Evolutionary conservation across 2,888 invertebrate genomes (phyloP).

Genomic region (Saturnia pavonia): DNA sequence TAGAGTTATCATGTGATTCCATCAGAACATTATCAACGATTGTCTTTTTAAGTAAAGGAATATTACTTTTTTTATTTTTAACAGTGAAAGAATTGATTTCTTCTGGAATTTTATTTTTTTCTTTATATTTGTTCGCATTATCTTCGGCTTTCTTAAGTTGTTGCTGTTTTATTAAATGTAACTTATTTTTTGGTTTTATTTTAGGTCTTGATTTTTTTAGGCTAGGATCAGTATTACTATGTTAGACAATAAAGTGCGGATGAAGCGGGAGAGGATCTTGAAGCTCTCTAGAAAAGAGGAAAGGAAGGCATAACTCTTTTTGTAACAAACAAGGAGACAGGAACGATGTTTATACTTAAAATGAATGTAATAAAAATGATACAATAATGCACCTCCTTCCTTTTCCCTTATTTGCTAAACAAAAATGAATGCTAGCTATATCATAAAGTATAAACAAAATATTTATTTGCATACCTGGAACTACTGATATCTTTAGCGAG

Average conservation of each 20-base stretch:
- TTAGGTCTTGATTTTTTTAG: slow-evolving; percentile 44
- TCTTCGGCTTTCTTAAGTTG: slow-evolving; percentile 70
- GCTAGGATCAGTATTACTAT: slow-evolving; percentile 57
- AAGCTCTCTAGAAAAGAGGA: slow-evolving; percentile 68
- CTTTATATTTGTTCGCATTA: slow-evolving; percentile 63
- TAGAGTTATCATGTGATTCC: slow-evolving; percentile 26
- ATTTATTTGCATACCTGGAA: slow-evolving; percentile 55
- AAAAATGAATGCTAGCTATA: slow-evolving; percentile 22
- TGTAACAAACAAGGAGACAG: slow-evolving; percentile 78
- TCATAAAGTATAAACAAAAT: slow-evolving; percentile 1
- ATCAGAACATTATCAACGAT: slow-evolving; percentile 30
- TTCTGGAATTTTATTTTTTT: slow-evolving; percentile 41
- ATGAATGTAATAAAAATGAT: slow-evolving; percentile 28
- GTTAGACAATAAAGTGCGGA: slow-evolving; percentile 44
- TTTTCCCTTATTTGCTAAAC: slow-evolving; percentile 78
- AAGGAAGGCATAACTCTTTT: slow-evolving; percentile 64
- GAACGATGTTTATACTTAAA: slow-evolving; percentile 46
- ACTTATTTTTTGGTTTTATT: slow-evolving; percentile 49
- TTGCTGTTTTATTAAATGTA: slow-evolving; percentile 58
- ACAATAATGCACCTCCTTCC: slow-evolving; percentile 57
- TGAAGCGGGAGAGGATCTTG: slow-evolving; percentile 48
- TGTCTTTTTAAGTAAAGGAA: slow-evolving; percentile 54
- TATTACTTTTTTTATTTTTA: slow-evolving; percentile 54
- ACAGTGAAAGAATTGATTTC: slow-evolving; percentile 33
- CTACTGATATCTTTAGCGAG: slow-evolving; percentile 72